Evolutionary conservation across 2,113 vertebrate species (phyloP), one percentile per base, ranked within the genome.

Genomic region (Mionectes macconnelli): DNA sequence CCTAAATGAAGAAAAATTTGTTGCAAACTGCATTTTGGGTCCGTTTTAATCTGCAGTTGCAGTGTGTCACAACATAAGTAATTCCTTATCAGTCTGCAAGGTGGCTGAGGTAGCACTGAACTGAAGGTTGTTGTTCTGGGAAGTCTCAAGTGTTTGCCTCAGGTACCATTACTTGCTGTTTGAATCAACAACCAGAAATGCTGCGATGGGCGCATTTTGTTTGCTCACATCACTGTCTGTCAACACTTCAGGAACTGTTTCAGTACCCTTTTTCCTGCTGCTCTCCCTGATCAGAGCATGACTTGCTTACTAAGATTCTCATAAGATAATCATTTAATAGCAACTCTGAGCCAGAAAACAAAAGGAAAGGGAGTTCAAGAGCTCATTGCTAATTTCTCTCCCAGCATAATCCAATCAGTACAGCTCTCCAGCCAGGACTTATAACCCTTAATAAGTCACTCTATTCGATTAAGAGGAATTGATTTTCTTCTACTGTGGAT

Each of bases 381-480:
- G 96, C 96, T 96, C 96, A 96, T 96, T 97, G 97, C 97, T 98
- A 97, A 98, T 98, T 98, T 97, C 95, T 96, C 92, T 97, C 95
- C 66, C 80, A 96, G 97, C 89, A 30, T 98, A 98, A 99, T 99
- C 97, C 97, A 94, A 98, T 98, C 97, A 97, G 96, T 87, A 78
- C 82, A 90, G 97, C 96, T 97, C 93, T 94, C 94, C 98, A 98
- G 97, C 90, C 94, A 97, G 96, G 95, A 97, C 97, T 98, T 98
- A 98, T 98, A 98, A 98, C 95, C 98, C 97, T 97, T 98, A 98
- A 99, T 99, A 98, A 98, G 98, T 98, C 98, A 98, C 97, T 98
- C 97, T 98, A 98, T 98, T 98, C 87, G 95, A 99, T 99, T 98
- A 99, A 98, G 97, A 98, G 96, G 96, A 98, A 98, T 98, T 98